Conservation (phyloP, 2,113 vertebrate genomes). For the Saguinus imperator region DNA sequence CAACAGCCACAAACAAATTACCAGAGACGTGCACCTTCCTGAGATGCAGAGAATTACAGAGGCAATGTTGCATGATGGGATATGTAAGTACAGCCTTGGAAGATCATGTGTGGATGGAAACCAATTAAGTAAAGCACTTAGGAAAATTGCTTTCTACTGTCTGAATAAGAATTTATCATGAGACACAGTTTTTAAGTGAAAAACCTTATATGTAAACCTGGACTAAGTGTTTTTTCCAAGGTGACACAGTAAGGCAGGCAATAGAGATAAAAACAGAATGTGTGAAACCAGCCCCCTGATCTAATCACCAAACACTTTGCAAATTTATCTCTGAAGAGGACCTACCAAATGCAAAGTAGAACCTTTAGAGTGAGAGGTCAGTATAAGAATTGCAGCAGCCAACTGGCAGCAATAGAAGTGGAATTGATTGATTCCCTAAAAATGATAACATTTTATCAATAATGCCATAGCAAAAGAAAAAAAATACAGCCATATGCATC, state of each 20-base stretch:
- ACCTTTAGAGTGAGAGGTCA: constrained; percentile 34
- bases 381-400: not conserved
- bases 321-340: constrained; percentile 56
- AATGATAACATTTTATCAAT: constrained; percentile 46
- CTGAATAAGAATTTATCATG: constrained; percentile 70
- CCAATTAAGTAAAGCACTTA: constrained; percentile 71
- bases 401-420: not conserved
- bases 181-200: constrained; percentile 65
- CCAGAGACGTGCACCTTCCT: constrained; percentile 52
- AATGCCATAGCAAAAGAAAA: constrained; percentile 17
- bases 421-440: constrained; percentile 25
- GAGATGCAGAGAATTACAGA: constrained; percentile 65
- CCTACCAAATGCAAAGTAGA: constrained; percentile 31
- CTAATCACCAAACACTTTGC: constrained; percentile 47
- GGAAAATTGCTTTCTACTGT: constrained; percentile 71
- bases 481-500: not conserved
- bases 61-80: constrained; percentile 64
- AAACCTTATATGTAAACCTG: constrained; percentile 64
- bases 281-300: constrained; percentile 20
- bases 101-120: constrained; percentile 59
- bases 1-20: constrained; percentile 66
- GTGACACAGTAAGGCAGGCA: constrained; percentile 51
- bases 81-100: constrained; percentile 62
- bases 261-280: constrained; percentile 46
- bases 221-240: constrained; percentile 65